Evolutionary conservation across 2,113 vertebrate species (phyloP).

Genomic region (Grallaria varia): DNA sequence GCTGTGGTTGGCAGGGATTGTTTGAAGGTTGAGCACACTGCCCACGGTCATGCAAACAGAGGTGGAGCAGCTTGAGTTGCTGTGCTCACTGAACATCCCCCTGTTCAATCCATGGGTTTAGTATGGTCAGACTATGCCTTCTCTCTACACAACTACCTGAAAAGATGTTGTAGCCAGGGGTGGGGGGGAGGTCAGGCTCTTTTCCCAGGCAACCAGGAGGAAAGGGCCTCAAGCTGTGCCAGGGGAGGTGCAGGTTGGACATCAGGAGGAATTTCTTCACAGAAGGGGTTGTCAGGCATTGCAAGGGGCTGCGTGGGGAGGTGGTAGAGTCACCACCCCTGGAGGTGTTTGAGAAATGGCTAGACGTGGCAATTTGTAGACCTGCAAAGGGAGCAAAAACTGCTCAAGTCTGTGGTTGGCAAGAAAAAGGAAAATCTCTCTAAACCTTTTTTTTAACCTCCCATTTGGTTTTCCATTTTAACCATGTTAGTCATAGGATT

Average conservation of each 20-base stretch:
- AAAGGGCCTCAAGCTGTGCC: neutral
- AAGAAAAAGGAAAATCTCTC: neutral
- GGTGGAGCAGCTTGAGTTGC: neutral
- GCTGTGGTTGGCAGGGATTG: neutral
- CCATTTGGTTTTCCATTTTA: neutral
- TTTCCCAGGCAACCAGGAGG: neutral
- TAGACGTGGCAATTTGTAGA: neutral
- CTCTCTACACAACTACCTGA: neutral
- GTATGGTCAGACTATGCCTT: neutral
- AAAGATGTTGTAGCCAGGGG: neutral
- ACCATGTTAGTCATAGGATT: rapidly evolving
- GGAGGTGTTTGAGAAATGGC: neutral
- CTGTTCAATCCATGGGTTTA: neutral
- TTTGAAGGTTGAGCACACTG: neutral
- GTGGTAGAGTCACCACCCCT: neutral
- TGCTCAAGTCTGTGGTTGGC: neutral
- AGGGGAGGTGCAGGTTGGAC: neutral
- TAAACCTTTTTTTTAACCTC: neutral
- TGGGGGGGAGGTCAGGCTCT: rapidly evolving
- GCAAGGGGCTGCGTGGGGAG: neutral
- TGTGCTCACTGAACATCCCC: neutral
- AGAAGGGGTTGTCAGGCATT: neutral
- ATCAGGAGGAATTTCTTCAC: neutral
- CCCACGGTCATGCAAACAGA: neutral
- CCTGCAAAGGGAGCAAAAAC: neutral